Evolutionary conservation across 1,140 invertebrate genomes (phyloP).

Genomic region (Lucilia sericata): DNA sequence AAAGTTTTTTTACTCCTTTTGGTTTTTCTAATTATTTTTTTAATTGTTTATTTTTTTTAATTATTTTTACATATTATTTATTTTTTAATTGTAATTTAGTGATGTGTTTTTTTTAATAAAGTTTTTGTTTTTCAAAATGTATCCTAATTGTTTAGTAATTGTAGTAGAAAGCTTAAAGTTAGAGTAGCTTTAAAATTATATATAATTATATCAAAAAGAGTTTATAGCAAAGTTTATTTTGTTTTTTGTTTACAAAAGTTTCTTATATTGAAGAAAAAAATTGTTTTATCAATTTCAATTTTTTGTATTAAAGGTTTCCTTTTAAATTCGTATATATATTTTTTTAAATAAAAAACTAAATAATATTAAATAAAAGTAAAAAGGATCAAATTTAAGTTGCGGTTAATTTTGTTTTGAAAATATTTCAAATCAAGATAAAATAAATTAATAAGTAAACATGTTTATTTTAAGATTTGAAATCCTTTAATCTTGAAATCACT

Average conservation of each 20-base stretch:
- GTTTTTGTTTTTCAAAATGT: constrained; percentile 1
- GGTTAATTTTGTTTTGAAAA: too few species aligned
- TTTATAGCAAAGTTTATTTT: neutral
- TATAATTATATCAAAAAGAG: constrained; percentile 17
- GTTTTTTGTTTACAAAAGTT: constrained; percentile 15
- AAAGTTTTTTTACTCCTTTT: neutral
- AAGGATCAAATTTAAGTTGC: too few species aligned
- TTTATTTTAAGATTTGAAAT: too few species aligned
- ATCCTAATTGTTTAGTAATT: constrained; percentile 10
- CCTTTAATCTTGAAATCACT: too few species aligned
- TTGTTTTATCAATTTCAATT: neutral
- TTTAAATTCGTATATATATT: constrained; percentile 35
- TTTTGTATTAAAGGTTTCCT: constrained; percentile 40
- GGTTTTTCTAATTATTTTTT: neutral
- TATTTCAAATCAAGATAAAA: too few species aligned
- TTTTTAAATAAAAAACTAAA: neutral
- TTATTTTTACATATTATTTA: neutral
- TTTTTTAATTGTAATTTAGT: neutral
- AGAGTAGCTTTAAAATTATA: constrained; percentile 14
- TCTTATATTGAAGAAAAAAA: constrained; percentile 13
- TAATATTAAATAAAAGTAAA: neutral
- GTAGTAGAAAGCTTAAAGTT: constrained; percentile 1
- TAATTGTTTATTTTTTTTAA: constrained; percentile 1
- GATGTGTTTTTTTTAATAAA: constrained; percentile 8
- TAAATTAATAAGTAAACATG: too few species aligned